phyloP scores from a whole-genome alignment of 2,797 vertebrate genomes.

The Pipistrellus nathusii region DNA sequence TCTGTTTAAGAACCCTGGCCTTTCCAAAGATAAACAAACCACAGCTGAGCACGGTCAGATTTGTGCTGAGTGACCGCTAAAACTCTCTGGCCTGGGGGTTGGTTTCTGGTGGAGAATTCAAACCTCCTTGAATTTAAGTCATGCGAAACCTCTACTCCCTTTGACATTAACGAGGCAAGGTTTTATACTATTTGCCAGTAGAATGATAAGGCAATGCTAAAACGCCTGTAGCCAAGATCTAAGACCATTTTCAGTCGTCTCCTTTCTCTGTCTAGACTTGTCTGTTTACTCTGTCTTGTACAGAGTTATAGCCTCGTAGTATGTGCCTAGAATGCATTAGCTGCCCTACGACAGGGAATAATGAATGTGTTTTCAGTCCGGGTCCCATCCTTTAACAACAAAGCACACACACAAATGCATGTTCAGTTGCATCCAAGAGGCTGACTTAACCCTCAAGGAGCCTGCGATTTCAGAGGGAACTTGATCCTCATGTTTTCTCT shows the following conservation, averaged over 20 bases:
- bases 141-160: slow-evolving; percentile 42
- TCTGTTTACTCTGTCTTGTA: slow-evolving; percentile 79
- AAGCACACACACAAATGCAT: slow-evolving; percentile 55
- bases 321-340: slow-evolving; percentile 78
- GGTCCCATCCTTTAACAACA: slow-evolving; percentile 76
- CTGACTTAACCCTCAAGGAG: slow-evolving; percentile 57
- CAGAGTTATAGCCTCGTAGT: slow-evolving; percentile 82
- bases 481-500: background rate
- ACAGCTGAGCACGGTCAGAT: background rate
- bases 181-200: slow-evolving; percentile 64
- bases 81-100: slow-evolving; percentile 54
- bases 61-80: slow-evolving; percentile 58
- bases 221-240: slow-evolving; percentile 57
- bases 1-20: background rate
- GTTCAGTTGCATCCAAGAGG: slow-evolving; percentile 31
- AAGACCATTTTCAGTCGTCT: slow-evolving; percentile 65
- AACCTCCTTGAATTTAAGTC: slow-evolving; percentile 73
- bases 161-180: slow-evolving; percentile 59
- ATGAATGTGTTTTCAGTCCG: slow-evolving; percentile 78
- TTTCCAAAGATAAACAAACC: slow-evolving; percentile 68
- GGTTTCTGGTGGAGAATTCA: slow-evolving; percentile 61
- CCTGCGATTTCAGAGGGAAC: background rate
- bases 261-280: slow-evolving; percentile 80
- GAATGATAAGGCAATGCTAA: slow-evolving; percentile 60
- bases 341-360: slow-evolving; percentile 69